A percentile compares a stretch with the other conserved stretches of the same genome.
Conservation (phyloP, 2,113 vertebrate species). For the Mellivora capensis region DNA sequence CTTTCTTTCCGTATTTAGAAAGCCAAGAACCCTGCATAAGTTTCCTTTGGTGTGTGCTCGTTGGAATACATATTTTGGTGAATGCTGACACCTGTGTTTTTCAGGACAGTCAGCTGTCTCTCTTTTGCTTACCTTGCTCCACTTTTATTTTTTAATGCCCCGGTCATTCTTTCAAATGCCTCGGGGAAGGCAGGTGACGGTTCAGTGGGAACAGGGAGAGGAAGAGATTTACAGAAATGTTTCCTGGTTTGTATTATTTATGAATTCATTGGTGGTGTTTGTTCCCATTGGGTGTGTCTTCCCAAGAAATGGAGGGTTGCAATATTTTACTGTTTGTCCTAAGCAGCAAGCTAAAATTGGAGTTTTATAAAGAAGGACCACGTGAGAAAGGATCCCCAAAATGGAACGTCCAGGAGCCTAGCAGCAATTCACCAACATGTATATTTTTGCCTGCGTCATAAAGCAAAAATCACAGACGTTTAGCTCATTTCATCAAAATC, state of each 20-base stretch:
- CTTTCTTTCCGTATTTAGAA: not conserved
- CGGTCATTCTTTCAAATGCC: conserved; percentile 48
- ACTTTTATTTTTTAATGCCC: conserved; percentile 44
- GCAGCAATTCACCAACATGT: not conserved
- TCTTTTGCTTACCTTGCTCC: conserved; percentile 58
- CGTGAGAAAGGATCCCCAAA: not conserved
- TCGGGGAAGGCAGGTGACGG: not conserved
- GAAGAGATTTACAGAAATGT: conserved; percentile 36
- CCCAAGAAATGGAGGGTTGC: not conserved
- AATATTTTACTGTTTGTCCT: conserved; percentile 32
- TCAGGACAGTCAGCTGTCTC: not conserved
- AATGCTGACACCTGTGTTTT: conserved; percentile 50
- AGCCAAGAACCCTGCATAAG: not conserved
- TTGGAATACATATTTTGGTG: conserved; percentile 17
- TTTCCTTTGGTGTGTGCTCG: conserved; percentile 13
- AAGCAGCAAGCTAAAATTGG: conserved; percentile 1
- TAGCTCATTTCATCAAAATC: conserved; percentile 20
- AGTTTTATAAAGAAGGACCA: not conserved
- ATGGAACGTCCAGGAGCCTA: not conserved
- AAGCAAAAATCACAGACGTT: not conserved
- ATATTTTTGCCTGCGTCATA: not conserved
- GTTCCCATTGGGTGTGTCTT: too few species aligned
- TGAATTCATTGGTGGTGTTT: conserved; percentile 36
- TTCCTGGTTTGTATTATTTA: conserved; percentile 54
- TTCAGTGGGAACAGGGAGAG: not conserved